Percentiles rank a stretch among this genome's conserved stretches.
phyloP scores from a whole-genome alignment of 2,888 invertebrate species.

The Cheilosia scutellata region DNA sequence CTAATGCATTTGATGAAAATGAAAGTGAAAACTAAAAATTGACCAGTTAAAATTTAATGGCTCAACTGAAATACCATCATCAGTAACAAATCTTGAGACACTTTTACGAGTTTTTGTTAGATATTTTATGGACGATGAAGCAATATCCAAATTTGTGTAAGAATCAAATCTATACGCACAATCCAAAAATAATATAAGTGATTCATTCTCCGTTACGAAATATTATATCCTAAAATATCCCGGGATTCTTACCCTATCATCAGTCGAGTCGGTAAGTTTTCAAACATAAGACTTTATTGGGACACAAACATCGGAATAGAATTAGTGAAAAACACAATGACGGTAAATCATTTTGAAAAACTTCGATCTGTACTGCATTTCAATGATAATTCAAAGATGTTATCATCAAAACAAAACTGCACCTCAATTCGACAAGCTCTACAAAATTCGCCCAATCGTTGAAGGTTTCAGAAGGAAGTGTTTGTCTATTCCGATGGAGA shows the following conservation, averaged over 20 bases:
- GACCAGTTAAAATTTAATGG: slow-evolving; percentile 4
- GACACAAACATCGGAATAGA: not conserved
- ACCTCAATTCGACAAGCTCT: too few relatives aligned
- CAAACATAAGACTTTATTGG: slow-evolving; percentile 10
- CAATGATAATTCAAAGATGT: too few relatives aligned
- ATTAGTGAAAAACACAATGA: not conserved
- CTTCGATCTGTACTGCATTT: too few relatives aligned
- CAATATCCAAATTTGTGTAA: not conserved
- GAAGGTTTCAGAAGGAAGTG: too few relatives aligned
- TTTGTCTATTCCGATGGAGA: too few relatives aligned
- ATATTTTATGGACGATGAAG: slow-evolving; percentile 9
- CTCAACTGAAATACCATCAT: not conserved
- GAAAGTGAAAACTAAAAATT: too few relatives aligned
- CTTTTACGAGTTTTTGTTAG: slow-evolving; percentile 11
- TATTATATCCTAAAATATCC: slow-evolving; percentile 12
- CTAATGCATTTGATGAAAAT: too few relatives aligned
- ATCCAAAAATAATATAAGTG: too few relatives aligned
- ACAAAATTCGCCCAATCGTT: too few relatives aligned
- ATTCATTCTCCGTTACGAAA: slow-evolving; percentile 2
- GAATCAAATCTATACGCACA: not conserved
- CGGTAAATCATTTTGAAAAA: too few relatives aligned
- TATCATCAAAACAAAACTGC: too few relatives aligned
- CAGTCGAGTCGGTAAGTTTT: slow-evolving; percentile 13
- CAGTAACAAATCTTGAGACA: slow-evolving; percentile 3
- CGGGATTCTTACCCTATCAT: not conserved